Conservation (phyloP, 2,888 invertebrate species). For the Meandrusa payeni region DNA sequence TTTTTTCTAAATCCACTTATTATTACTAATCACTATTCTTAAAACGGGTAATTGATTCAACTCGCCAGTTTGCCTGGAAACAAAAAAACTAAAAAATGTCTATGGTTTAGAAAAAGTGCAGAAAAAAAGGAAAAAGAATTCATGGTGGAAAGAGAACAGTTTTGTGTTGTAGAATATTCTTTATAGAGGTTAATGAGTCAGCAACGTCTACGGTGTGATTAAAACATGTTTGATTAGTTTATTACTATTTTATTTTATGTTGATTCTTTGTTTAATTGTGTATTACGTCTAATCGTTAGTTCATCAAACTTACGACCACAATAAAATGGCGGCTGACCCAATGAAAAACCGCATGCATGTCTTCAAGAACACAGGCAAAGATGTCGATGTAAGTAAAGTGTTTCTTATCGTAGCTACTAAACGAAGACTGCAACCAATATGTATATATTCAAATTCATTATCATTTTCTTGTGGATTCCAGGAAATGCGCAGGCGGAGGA, state of each 20-base stretch:
- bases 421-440: not conserved
- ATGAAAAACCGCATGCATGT: constrained; percentile 93
- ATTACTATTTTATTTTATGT: constrained; percentile 57
- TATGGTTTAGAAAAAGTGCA: constrained; percentile 44
- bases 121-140: constrained; percentile 50
- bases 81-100: constrained; percentile 34
- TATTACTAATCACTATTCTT: not conserved
- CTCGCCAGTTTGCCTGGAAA: constrained; percentile 27
- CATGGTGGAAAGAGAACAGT: constrained; percentile 53
- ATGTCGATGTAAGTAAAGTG: constrained; percentile 94
- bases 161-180: constrained; percentile 65
- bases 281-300: constrained; percentile 56
- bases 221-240: constrained; percentile 72
- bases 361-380: constrained; percentile 99
- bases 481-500: constrained; percentile 98
- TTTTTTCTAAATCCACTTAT: too few species aligned
- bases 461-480: constrained; percentile 58
- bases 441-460: constrained; percentile 6
- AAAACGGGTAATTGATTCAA: constrained; percentile 17
- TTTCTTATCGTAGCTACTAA: constrained; percentile 2
- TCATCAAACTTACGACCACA: constrained; percentile 53
- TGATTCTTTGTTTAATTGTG: constrained; percentile 68
- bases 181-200: constrained; percentile 67
- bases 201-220: constrained; percentile 56
- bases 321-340: constrained; percentile 89